phyloP scores from a whole-genome alignment of 2,113 vertebrate genomes.

The Leptocoma aspasia region DNA sequence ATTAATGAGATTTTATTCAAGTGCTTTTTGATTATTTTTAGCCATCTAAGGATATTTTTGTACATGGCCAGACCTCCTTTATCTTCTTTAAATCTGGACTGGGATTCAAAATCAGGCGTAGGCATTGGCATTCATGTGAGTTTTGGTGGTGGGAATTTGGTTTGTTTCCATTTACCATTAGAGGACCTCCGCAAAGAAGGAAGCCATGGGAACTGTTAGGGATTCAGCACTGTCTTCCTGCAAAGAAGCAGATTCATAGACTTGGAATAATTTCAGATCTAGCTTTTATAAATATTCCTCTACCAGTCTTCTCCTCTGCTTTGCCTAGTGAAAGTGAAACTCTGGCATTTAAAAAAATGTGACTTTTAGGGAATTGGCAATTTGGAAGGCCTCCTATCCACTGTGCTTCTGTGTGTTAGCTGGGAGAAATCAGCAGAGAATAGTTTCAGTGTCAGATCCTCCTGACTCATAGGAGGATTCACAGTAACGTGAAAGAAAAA shows the following conservation, averaged over 20 bases:
- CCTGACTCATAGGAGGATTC: not conserved
- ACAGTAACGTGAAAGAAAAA: not conserved
- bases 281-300: not conserved
- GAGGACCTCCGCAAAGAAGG: not conserved
- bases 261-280: not conserved
- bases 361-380: not conserved
- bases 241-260: not conserved
- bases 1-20: not conserved
- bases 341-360: not conserved
- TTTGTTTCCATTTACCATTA: not conserved
- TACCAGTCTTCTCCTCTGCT: not conserved
- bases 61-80: not conserved
- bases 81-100: not conserved
- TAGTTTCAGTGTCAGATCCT: not conserved
- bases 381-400: not conserved
- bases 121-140: not conserved
- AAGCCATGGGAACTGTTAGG: not conserved
- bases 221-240: not conserved
- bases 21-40: not conserved
- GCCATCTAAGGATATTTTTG: not conserved
- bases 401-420: not conserved
- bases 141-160: not conserved
- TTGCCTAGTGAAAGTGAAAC: not conserved
- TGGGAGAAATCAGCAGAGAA: not conserved
- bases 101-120: not conserved